A percentile compares a stretch with the other conserved stretches of the same genome.
Evolutionary conservation across 2,113 vertebrate genomes (phyloP).

Genomic region (Empidonax alnorum): DNA sequence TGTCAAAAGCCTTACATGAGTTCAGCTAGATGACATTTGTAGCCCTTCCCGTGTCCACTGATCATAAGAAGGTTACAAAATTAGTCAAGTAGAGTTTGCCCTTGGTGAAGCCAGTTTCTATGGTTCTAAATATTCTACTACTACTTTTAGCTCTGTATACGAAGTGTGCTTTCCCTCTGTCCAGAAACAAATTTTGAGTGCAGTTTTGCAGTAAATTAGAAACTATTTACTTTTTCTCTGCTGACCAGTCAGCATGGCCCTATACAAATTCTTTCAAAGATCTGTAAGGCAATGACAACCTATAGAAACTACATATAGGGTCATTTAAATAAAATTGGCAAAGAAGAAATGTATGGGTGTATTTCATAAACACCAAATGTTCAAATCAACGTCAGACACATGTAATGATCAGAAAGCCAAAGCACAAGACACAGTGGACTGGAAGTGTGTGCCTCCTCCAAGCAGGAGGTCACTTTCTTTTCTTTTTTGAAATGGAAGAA

Average conservation of each 20-base stretch:
- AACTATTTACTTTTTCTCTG: not conserved
- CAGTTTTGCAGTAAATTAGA: not conserved
- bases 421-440: not conserved
- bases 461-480: not conserved
- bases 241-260: not conserved
- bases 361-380: not conserved
- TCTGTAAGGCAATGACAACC: not conserved
- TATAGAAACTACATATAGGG: not conserved
- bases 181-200: not conserved
- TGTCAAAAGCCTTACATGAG: not conserved
- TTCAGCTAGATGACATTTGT: not conserved
- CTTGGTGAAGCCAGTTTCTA: not conserved
- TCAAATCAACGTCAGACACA: fast-evolving
- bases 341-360: not conserved
- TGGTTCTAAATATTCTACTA: not conserved
- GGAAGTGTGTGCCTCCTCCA: not conserved
- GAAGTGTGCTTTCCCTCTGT: not conserved
- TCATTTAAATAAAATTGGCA: not conserved
- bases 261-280: not conserved
- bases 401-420: not conserved
- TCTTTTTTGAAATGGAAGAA: not conserved
- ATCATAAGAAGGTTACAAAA: not conserved
- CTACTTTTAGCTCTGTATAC: not conserved
- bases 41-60: not conserved
- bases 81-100: not conserved